These are phyloP conservation scores for Caenorhabditis sulstoni DNA, from an alignment of 2,888 invertebrate genomes.

Conservation along the genomic window DNA sequence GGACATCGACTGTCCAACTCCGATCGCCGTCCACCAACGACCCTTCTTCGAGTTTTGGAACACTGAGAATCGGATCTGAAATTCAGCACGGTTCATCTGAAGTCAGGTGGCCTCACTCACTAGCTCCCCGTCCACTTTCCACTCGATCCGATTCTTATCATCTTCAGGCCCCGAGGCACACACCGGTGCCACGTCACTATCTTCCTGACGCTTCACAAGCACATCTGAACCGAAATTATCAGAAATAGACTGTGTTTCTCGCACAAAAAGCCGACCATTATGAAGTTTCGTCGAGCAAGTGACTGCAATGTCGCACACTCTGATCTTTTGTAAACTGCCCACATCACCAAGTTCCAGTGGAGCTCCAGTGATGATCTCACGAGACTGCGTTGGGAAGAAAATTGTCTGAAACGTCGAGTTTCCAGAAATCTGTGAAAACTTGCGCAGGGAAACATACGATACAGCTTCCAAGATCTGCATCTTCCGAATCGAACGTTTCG, in stretches of 20 bases:
- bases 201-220: conserved; percentile 48
- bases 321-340: conserved; percentile 25
- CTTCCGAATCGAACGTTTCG: conserved; percentile 42
- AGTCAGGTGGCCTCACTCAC: too few relatives aligned
- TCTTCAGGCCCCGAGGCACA: conserved; percentile 34
- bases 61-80: conserved; percentile 49
- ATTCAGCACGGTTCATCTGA: background rate
- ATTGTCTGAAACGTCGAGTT: conserved; percentile 53
- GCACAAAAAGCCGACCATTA: conserved; percentile 11
- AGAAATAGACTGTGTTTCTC: background rate
- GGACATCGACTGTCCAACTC: conserved; percentile 66
- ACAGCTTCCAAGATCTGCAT: conserved; percentile 58
- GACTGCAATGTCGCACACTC: conserved; percentile 61
- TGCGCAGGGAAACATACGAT: conserved; percentile 35
- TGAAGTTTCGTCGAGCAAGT: conserved; percentile 56
- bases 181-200: conserved; percentile 28
- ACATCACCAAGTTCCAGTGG: conserved; percentile 44
- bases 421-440: background rate
- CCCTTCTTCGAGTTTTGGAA: conserved; percentile 67
- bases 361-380: conserved; percentile 52
- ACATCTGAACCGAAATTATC: too few relatives aligned
- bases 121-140: conserved; percentile 44
- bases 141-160: conserved; percentile 48
- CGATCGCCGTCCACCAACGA: conserved; percentile 69
- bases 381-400: conserved; percentile 45